Conservation (phyloP, 2,888 invertebrate species). For the Mesorhabditis spiculigera region DNA sequence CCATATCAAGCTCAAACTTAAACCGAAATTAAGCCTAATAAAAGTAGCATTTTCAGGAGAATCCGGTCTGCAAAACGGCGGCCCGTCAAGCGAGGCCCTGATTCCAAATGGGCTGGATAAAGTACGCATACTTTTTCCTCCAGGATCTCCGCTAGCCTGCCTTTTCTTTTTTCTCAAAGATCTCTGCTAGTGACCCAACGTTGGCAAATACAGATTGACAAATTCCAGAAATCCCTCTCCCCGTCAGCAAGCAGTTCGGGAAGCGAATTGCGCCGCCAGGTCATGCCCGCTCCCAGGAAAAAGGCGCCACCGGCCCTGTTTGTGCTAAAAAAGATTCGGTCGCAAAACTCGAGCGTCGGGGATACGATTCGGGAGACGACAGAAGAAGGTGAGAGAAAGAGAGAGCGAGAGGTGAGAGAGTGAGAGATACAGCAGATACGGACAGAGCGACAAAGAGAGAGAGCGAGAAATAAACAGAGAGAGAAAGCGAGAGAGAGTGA, state of each 20-base stretch:
- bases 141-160: no score
- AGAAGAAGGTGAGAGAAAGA: neutral
- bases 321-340: conserved; percentile 60
- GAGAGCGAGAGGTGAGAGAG: neutral
- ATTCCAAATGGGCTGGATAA: no score
- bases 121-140: no score
- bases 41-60: no score
- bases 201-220: neutral
- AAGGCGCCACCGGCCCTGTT: conserved; percentile 27
- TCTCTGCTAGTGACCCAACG: no score
- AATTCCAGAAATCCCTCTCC: neutral
- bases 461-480: neutral
- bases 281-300: conserved; percentile 10
- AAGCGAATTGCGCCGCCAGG: neutral
- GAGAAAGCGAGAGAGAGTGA: neutral
- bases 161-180: no score
- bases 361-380: neutral
- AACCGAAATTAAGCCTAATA: no score
- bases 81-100: no score
- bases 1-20: no score
- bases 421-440: no score
- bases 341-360: conserved; percentile 13
- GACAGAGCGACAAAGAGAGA: neutral
- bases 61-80: no score
- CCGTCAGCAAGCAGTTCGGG: conserved; percentile 4